phyloP scores from a whole-genome alignment of 64 coral and sea anemone genomes.

The Pocillopora verrucosa region DNA sequence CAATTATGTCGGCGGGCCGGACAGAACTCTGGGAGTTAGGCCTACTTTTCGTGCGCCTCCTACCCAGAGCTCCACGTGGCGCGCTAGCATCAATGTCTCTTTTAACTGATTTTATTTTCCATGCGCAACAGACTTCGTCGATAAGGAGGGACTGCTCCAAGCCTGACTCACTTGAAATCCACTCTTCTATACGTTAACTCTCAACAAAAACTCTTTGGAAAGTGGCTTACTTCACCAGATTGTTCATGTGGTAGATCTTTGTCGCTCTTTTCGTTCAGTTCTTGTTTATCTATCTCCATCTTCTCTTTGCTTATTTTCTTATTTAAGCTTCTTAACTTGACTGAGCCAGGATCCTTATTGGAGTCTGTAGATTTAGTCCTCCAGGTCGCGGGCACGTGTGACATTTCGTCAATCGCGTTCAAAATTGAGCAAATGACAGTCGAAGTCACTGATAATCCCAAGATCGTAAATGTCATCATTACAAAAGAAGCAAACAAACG shows the following conservation, averaged over 20 bases:
- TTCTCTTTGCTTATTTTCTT: not conserved
- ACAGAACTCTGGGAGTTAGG: too few species aligned
- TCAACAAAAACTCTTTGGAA: too few species aligned
- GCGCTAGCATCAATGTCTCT: too few species aligned
- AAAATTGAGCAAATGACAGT: constrained; percentile 73
- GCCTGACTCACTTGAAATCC: too few species aligned
- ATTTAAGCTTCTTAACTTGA: not conserved
- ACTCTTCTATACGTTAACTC: too few species aligned
- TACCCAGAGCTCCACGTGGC: too few species aligned
- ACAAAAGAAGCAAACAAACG: constrained; percentile 57
- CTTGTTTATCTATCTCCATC: not conserved
- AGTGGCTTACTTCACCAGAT: too few species aligned
- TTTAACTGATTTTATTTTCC: too few species aligned
- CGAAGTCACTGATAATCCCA: constrained; percentile 70
- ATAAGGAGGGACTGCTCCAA: too few species aligned
- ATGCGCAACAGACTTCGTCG: too few species aligned
- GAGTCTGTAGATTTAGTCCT: not conserved
- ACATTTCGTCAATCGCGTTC: constrained; percentile 67
- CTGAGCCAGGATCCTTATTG: not conserved
- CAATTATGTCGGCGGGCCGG: too few species aligned
- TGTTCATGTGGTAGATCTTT: not conserved
- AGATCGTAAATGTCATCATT: constrained; percentile 62
- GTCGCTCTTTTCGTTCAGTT: not conserved
- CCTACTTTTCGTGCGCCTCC: too few species aligned
- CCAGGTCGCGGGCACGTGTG: constrained; percentile 51